Evolutionary conservation across 2,797 vertebrate genomes (phyloP), one percentile per base, ranked within the genome.

Genomic region (Myiothlypis coronata): DNA sequence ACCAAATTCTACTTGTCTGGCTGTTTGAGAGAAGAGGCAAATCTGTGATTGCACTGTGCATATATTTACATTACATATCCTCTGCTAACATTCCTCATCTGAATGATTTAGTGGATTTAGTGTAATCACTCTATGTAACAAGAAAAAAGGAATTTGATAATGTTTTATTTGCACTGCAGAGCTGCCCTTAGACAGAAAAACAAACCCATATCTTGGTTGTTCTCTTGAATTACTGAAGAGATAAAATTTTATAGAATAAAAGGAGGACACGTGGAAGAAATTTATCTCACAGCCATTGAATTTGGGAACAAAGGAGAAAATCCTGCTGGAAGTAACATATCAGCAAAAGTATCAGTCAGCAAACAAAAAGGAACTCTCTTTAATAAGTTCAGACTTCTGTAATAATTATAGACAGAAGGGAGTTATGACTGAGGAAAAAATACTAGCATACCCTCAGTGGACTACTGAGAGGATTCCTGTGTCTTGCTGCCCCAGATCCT

Each of bases 101-200:
- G 75, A 93, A 85, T 60, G 60, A 91, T 93, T 89, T 87, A 87
- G 60, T 85, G 30, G 60, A 67, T 92, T 93, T 91, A 61, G 53
- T 71, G 61, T 89, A 92, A 91, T 83, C 75, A 64, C 21, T 74
- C 59, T 24, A 55, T 85, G 67, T 43, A 94, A 85, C 65, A 93
- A 77, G 56, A 83, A 77, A 71, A 91, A 86, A 78, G 15, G 30
- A 53, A 57, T 83, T 92, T 96, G 46, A 43, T 87, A 80, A 76
- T 53, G 44, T 74, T 93, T 91, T 87, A 50, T 80, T 87, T 94
- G 84, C 35, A 68, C 30, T 65, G 14, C 9, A 89, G 52, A 89
- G 47, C 12, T 79, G 47, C 32, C 13, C 35, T 52, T 28, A 63
- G 35, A 93, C 57, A 71, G 46, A 71, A 81, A 93, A 76, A 43